phyloP scores from a whole-genome alignment of 2,888 invertebrate genomes.

The Microplitis manilae region DNA sequence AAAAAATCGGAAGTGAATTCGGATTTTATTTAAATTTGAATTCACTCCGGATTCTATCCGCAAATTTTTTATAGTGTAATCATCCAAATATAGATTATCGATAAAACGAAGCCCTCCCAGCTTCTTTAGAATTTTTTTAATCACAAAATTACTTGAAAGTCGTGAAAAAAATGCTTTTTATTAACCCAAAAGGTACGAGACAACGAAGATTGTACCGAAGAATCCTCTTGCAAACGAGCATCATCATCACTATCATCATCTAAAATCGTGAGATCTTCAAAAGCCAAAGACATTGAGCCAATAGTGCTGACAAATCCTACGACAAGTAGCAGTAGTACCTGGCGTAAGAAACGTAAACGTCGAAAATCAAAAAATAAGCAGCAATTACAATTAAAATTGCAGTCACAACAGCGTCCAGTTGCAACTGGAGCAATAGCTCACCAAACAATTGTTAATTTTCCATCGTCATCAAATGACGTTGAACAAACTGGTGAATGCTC shows the following conservation, averaged over 20 bases:
- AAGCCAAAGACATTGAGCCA: slow-evolving; percentile 49
- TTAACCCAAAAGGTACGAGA: slow-evolving; percentile 46
- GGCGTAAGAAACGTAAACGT: slow-evolving; percentile 62
- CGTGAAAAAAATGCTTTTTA: not conserved
- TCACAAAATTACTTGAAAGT: not conserved
- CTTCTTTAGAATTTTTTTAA: too few species aligned
- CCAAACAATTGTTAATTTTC: slow-evolving; percentile 55
- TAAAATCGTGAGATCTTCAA: not conserved
- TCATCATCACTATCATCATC: slow-evolving; percentile 58
- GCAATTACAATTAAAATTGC: slow-evolving; percentile 30
- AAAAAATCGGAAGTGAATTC: too few species aligned
- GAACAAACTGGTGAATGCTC: slow-evolving; percentile 62
- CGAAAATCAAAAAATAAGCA: slow-evolving; percentile 62
- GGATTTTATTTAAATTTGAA: too few species aligned
- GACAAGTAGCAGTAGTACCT: slow-evolving; percentile 50
- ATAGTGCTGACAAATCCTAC: slow-evolving; percentile 41
- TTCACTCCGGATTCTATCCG: too few species aligned
- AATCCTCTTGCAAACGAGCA: slow-evolving; percentile 54
- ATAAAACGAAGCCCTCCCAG: too few species aligned
- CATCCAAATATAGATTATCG: too few species aligned
- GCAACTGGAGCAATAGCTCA: slow-evolving; percentile 61
- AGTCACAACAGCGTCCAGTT: slow-evolving; percentile 34
- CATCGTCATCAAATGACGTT: slow-evolving; percentile 60
- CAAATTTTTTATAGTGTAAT: too few species aligned
- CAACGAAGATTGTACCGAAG: slow-evolving; percentile 65